Evolutionary conservation across 2,113 vertebrate species (phyloP).

Genomic region (cat (Felis catus)): F.catus_Fca126_mat1.0 CM031414.1:11290501-11291000

Average conservation of each 20-base stretch:
- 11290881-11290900: background rate
- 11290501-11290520: no score
- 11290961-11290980: background rate
- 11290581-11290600: no score
- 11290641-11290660: no score
- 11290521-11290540: no score
- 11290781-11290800: background rate
- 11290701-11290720: background rate
- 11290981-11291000: background rate
- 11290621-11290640: no score
- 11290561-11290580: no score
- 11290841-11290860: background rate
- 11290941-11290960: background rate
- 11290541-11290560: no score
- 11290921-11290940: background rate
- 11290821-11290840: accelerated
- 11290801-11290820: background rate
- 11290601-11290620: no score
- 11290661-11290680: no score
- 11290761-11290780: background rate
- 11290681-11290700: no score
- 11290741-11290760: background rate
- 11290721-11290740: background rate
- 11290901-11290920: background rate
- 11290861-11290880: background rate